Evolutionary conservation across 2,888 invertebrate genomes (phyloP).

Genomic region (Rhyacophila evoluta): DNA sequence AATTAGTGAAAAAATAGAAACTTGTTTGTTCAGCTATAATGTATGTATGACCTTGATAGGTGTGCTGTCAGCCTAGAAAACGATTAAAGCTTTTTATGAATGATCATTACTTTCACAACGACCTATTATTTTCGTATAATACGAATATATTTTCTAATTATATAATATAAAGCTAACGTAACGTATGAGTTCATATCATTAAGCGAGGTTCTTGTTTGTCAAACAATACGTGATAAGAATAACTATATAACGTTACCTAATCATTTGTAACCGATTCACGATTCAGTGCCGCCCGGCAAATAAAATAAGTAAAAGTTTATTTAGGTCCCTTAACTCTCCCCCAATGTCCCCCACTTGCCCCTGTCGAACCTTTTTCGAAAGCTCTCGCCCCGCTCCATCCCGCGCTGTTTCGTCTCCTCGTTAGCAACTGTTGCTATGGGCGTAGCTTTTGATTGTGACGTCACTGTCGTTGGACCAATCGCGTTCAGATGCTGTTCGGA

Average conservation of each 20-base stretch:
- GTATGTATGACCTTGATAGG: too few relatives aligned
- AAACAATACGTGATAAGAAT: neutral
- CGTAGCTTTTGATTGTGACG: conserved; percentile 64
- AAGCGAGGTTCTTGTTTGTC: neutral
- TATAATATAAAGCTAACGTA: neutral
- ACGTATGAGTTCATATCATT: neutral
- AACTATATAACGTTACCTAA: neutral
- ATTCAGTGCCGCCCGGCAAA: conserved; percentile 7
- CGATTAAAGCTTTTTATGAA: too few relatives aligned
- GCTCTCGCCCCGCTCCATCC: conserved; percentile 59
- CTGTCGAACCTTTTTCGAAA: neutral
- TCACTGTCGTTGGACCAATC: conserved; percentile 58
- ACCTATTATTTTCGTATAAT: too few relatives aligned
- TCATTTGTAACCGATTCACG: conserved; percentile 8
- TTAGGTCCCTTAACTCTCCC: neutral
- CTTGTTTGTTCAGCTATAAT: too few relatives aligned
- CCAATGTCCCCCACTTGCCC: neutral
- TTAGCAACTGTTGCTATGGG: conserved; percentile 69
- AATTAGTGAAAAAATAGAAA: too few relatives aligned
- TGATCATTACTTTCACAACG: too few relatives aligned
- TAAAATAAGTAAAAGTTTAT: neutral
- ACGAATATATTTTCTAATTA: too few relatives aligned
- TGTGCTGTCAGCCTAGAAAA: too few relatives aligned
- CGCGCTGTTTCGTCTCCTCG: conserved; percentile 65
- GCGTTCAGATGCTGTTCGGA: conserved; percentile 29